Evolutionary conservation across 2,888 invertebrate genomes (phyloP).

Genomic region (Mystacides longicornis): DNA sequence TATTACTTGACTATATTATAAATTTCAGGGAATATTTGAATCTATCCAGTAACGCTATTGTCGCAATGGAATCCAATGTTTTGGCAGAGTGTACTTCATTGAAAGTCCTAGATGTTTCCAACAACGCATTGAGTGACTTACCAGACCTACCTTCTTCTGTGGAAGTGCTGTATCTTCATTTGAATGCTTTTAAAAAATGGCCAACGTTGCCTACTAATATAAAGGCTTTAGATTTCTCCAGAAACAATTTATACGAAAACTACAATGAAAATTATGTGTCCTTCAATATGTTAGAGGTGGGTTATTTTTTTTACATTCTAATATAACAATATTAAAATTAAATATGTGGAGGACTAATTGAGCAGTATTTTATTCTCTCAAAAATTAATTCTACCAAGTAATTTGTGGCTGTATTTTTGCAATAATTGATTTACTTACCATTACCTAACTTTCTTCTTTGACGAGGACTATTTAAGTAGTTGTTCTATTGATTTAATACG

Average conservation of each 20-base stretch:
- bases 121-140: slow-evolving; percentile 43
- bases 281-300: slow-evolving; percentile 7
- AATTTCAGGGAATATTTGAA: slow-evolving; percentile 41
- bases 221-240: slow-evolving; percentile 41
- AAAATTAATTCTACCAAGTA: too few species aligned
- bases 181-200: slow-evolving; percentile 43
- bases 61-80: slow-evolving; percentile 40
- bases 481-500: too few species aligned
- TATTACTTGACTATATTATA: too few species aligned
- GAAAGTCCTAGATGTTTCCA: slow-evolving; percentile 42
- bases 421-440: too few species aligned
- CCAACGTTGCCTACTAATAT: slow-evolving; percentile 40
- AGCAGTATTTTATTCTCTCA: too few species aligned
- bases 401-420: too few species aligned
- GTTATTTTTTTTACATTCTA: too few species aligned
- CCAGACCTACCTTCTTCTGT: slow-evolving; percentile 39
- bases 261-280: slow-evolving; percentile 34
- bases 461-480: too few species aligned
- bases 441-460: too few species aligned
- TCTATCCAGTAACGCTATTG: slow-evolving; percentile 43
- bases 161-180: slow-evolving; percentile 39
- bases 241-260: slow-evolving; percentile 35
- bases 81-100: slow-evolving; percentile 37
- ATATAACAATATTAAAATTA: too few species aligned
- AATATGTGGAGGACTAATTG: too few species aligned